Percentiles rank a stretch among this genome's conserved stretches.
These are phyloP conservation scores for Eupithecia dodoneata DNA, from an alignment of 2,888 invertebrate genomes.

Conservation along the genomic window DNA sequence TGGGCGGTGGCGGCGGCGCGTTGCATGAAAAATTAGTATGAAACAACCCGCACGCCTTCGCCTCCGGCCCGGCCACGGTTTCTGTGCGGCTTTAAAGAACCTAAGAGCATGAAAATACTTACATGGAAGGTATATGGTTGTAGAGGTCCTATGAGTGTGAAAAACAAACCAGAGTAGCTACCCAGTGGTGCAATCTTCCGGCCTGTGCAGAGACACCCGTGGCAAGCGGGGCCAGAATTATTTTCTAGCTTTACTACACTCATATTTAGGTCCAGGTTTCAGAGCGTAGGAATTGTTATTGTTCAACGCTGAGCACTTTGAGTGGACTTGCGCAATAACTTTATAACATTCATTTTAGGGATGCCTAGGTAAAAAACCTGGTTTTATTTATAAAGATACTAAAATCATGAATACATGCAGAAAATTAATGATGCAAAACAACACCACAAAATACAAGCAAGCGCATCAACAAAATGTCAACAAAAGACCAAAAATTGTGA, in stretches of 20 bases:
- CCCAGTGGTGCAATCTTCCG: constrained; percentile 33
- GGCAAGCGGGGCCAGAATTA: constrained; percentile 31
- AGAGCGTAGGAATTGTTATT: background rate
- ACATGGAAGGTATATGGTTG: constrained; percentile 37
- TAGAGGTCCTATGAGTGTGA: constrained; percentile 27
- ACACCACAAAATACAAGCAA: constrained; percentile 1
- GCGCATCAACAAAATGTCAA: background rate
- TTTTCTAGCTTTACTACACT: constrained; percentile 34
- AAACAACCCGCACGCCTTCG: too few relatives aligned
- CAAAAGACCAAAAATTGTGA: background rate
- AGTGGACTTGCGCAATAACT: background rate
- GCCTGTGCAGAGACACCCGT: constrained; percentile 35
- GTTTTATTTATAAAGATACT: background rate
- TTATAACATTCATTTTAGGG: background rate
- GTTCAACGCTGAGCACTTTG: background rate
- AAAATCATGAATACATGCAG: background rate
- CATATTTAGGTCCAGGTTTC: constrained; percentile 9
- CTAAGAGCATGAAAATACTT: constrained; percentile 15
- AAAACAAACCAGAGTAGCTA: constrained; percentile 26
- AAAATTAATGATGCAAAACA: background rate
- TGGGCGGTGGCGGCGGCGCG: too few relatives aligned
- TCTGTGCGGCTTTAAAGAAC: background rate
- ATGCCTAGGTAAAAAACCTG: background rate
- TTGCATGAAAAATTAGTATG: too few relatives aligned
- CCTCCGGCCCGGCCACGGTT: too few relatives aligned